Base-by-base conservation (phyloP, 2,797 vertebrate genomes). In the Phyllotis vaccarum region DNA sequence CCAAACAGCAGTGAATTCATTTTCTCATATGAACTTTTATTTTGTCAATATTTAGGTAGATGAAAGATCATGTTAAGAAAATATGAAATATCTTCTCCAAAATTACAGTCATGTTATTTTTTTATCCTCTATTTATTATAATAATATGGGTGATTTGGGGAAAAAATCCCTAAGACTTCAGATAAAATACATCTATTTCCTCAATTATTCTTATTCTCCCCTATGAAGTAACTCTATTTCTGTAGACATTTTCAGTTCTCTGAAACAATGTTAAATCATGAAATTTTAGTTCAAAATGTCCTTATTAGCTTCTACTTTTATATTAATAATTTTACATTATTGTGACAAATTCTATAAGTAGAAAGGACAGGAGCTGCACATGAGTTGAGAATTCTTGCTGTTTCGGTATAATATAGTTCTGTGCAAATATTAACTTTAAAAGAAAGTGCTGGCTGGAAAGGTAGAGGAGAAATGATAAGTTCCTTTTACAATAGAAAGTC, bases 11-110 rank as follows among this genome's bases (percentile, higher is more conserved):
- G 19, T 72, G 66, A 62, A 17, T 91, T 13, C 54, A 5, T 43
- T 93, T 85, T 87, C 3, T 21, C 40, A 87, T 22, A 40, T 17
- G 86, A 89, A 76, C 46, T 70, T 96, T 86, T 19, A 49, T 70
- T 95, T 66, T 37, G 66, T 80, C 40, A 90, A 24, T 46, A 46
- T 54, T 34, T 60, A 68, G 83, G 31, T 37, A 86, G 64, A 22
- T 85, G 58, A 94, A 93, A 91, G 31, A 49, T 31, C n/a, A n/a
- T 60, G 3, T 43, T 49, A 34, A 86, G 58, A 70, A 95, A 81
- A 68, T n/a, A 85, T 60, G 17, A 72, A 22, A 10, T 43, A 34
- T 31, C 43, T 79, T 16, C 7, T 56, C 37, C 78, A 60, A 87
- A 90, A 56, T 79, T 83, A 54, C 68, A 90, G 7, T 1, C 40